phyloP scores from a whole-genome alignment of 1,140 invertebrate species.

The Drosophila burlai region DNA sequence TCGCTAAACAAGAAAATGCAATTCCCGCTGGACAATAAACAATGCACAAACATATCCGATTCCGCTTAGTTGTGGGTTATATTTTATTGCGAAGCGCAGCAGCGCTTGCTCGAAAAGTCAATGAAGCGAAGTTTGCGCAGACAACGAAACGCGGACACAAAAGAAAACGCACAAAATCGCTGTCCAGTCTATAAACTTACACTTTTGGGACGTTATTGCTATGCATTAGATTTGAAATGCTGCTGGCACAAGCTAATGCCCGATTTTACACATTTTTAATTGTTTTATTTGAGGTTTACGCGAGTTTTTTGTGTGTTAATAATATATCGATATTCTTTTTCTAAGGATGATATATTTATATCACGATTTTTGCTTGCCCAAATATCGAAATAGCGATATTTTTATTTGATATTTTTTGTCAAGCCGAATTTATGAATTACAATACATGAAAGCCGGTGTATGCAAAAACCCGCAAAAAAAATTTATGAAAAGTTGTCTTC shows the following conservation, averaged over 20 bases:
- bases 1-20: slow-evolving; percentile 7
- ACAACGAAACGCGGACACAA: slow-evolving; percentile 68
- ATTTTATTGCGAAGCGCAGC: slow-evolving; percentile 17
- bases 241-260: slow-evolving; percentile 16
- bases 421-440: no score
- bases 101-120: slow-evolving; percentile 68
- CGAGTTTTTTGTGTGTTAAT: slow-evolving; percentile 49
- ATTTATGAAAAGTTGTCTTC: no score
- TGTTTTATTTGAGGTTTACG: slow-evolving; percentile 34
- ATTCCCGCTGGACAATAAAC: slow-evolving; percentile 1
- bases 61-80: slow-evolving; percentile 8
- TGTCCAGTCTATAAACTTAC: slow-evolving; percentile 46
- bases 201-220: slow-evolving; percentile 17
- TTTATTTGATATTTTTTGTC: no score
- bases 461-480: no score
- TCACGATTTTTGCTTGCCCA: no score
- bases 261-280: slow-evolving; percentile 27
- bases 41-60: slow-evolving; percentile 3
- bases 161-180: slow-evolving; percentile 66
- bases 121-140: slow-evolving; percentile 75
- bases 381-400: no score
- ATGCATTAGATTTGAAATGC: slow-evolving; percentile 1
- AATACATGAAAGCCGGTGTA: no score
- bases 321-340: background rate
- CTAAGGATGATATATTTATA: no score